Evolutionary conservation across 2,888 invertebrate species (phyloP), one percentile per base, ranked within the genome.

Genomic region (Eupithecia inturbata): DNA sequence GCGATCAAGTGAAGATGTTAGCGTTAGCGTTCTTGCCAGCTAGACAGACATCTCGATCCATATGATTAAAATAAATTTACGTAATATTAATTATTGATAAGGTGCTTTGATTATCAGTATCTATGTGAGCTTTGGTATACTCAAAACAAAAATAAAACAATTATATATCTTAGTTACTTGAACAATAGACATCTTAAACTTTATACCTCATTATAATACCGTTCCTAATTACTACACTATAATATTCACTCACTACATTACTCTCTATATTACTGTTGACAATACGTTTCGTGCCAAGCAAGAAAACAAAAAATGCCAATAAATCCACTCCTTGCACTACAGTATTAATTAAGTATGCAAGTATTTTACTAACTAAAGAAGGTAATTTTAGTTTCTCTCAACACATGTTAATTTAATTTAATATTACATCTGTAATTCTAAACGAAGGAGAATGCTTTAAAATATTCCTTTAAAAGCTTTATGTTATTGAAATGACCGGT

Each of bases 401-500:
- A 81, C 79, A 85, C 82, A 85, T 85, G 83, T n/a, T n/a, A n/a
- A n/a, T n/a, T n/a, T n/a, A n/a, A n/a, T n/a, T n/a, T n/a, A n/a
- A n/a, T n/a, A n/a, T n/a, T n/a, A 83, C 84, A 83, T 85, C 85
- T 82, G 84, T 10, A 53, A 53, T 53, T 53, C n/a, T 80, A 82
- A 85, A 84, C 80, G 5, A 26, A 57, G 5, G 10, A 82, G 80
- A 81, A 84, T 78, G 72, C 78, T 82, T 84, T 85, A 85, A 88
- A 84, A 85, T 86, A 89, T 87, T 86, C 85, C 83, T 86, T 87
- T 88, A 86, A 87, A 87, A 86, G 82, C 84, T 87, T 88, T 89
- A 88, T 86, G 85, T 87, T 89, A 91, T 90, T 90, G 87, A 90
- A 92, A 91, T 87, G 86, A 87, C 87, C 85, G 79, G 84, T 85